Conservation (phyloP, 2,797 vertebrate genomes). For the Acrossocheilus wenchowensis region DNA sequence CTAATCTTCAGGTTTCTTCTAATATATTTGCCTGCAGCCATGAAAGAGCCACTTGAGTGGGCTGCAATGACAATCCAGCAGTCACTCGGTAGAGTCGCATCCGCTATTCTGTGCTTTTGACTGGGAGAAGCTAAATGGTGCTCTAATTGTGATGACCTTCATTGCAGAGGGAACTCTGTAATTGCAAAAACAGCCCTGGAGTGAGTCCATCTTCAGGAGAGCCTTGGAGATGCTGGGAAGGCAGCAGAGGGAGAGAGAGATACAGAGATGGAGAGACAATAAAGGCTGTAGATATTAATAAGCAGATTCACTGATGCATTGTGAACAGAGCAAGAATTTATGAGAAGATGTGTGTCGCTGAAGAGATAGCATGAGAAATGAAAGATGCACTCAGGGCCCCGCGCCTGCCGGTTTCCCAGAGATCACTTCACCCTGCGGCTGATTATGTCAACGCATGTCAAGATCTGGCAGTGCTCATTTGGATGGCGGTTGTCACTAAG, state of each 20-base stretch:
- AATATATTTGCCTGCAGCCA: constrained; percentile 77
- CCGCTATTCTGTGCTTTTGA: constrained; percentile 82
- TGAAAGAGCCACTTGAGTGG: constrained; percentile 87
- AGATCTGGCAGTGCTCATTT: constrained; percentile 25
- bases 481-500: constrained; percentile 37
- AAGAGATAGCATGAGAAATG: constrained; percentile 8
- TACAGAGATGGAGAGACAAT: constrained; percentile 21
- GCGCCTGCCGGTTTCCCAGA: constrained; percentile 4
- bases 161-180: constrained; percentile 73
- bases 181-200: constrained; percentile 79
- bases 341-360: background rate
- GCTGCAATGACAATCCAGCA: constrained; percentile 69
- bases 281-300: constrained; percentile 1
- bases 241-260: constrained; percentile 8
- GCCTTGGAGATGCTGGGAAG: constrained; percentile 51
- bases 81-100: constrained; percentile 80
- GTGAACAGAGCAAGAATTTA: background rate
- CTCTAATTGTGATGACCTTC: constrained; percentile 82
- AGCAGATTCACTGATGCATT: constrained; percentile 12
- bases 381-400: constrained; percentile 1
- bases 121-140: constrained; percentile 77
- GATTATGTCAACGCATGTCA: constrained; percentile 39
- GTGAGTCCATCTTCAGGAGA: constrained; percentile 72
- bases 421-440: constrained; percentile 25
- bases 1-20: constrained; percentile 82